A percentile compares a stretch with the other conserved stretches of the same genome.
Conservation (phyloP, 2,888 invertebrate genomes). For the Scaptomyza cyrtandrae region DNA sequence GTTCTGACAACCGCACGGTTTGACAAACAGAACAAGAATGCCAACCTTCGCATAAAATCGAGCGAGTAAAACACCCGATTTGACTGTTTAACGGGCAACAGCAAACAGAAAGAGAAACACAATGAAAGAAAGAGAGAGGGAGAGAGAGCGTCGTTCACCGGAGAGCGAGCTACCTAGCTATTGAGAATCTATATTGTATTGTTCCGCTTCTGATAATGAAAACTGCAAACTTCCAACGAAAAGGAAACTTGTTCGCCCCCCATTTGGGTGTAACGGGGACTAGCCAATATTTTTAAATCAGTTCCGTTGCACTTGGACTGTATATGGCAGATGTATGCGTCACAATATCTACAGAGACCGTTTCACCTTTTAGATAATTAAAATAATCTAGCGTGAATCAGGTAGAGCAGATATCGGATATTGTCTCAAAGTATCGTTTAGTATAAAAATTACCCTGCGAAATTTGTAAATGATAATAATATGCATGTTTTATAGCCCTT, state of each 20-base stretch:
- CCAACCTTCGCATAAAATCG: conserved; percentile 79
- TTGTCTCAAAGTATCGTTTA: not conserved
- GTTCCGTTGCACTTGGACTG: conserved; percentile 53
- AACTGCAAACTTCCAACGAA: conserved; percentile 37
- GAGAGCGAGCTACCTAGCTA: conserved; percentile 9
- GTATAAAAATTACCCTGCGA: conserved; percentile 19
- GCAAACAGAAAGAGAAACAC: conserved; percentile 14
- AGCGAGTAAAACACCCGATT: conserved; percentile 67
- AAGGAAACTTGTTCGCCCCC: conserved; percentile 52
- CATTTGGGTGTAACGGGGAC: conserved; percentile 37
- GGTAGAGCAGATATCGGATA: conserved; percentile 10
- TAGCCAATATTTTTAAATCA: conserved; percentile 35
- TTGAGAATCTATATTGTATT: conserved; percentile 7
- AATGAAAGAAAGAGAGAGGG: conserved; percentile 10
- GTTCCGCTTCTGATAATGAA: conserved; percentile 55
- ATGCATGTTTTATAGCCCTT: not conserved
- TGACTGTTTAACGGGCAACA: conserved; percentile 44
- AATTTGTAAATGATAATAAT: not conserved
- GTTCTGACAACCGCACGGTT: conserved; percentile 83
- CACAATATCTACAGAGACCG: conserved; percentile 18
- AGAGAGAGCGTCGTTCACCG: conserved; percentile 14
- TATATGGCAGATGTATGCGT: conserved; percentile 33
- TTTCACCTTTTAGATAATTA: conserved; percentile 7
- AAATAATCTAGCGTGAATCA: conserved; percentile 20
- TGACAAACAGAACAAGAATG: conserved; percentile 84